Conservation (phyloP, 2,113 vertebrate genomes). For the Catagonus wagneri region DNA sequence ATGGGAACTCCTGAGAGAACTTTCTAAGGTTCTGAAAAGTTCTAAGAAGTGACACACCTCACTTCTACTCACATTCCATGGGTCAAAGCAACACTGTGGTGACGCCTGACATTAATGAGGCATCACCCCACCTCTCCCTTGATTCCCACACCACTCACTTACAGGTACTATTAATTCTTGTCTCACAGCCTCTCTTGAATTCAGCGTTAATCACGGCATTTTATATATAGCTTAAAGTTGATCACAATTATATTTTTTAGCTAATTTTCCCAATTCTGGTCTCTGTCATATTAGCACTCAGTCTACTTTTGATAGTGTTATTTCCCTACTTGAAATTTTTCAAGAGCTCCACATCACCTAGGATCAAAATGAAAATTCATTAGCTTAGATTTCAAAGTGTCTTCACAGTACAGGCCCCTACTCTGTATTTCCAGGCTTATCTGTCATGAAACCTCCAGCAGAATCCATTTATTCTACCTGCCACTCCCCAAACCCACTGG, state of each 20-base stretch:
- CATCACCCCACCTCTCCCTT: not conserved
- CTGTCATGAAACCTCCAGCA: not conserved
- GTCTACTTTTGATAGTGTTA: not conserved
- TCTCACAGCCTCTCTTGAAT: not conserved
- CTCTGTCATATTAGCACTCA: not conserved
- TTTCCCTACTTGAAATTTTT: not conserved
- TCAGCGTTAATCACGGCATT: not conserved
- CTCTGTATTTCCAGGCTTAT: not conserved
- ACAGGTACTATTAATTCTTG: not conserved
- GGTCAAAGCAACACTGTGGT: not conserved
- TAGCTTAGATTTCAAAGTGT: not conserved
- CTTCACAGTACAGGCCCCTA: not conserved
- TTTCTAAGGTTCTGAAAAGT: not conserved
- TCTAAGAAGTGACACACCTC: not conserved
- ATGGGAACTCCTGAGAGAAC: too few relatives aligned
- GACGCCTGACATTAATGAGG: not conserved
- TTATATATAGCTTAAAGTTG: not conserved
- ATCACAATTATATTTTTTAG: not conserved
- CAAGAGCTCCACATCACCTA: not conserved
- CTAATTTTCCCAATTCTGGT: not conserved
- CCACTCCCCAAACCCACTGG: not conserved
- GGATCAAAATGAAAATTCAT: not conserved
- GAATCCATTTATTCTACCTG: not conserved
- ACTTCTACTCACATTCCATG: not conserved
- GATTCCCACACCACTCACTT: not conserved